These are phyloP conservation scores for Eupeodes corollae DNA, from an alignment of 1,140 invertebrate genomes.

Conservation along the genomic window DNA sequence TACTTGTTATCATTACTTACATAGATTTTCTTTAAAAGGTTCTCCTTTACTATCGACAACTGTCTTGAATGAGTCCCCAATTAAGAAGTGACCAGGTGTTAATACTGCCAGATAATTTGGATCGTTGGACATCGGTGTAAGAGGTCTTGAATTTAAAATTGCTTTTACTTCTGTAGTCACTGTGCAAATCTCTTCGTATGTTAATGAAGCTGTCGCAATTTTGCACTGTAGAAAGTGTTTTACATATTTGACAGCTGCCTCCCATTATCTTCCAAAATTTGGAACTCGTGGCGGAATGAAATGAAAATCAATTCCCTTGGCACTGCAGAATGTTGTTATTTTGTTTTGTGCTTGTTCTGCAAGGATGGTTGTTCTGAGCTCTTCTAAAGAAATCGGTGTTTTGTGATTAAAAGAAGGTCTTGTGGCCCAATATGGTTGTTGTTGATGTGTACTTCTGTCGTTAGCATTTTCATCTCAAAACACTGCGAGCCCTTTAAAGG, in stretches of 20 bases:
- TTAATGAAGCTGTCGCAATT: conserved; percentile 11
- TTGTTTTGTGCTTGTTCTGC: neutral
- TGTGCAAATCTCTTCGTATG: conserved; percentile 15
- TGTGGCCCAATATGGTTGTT: neutral
- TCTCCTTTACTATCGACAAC: neutral
- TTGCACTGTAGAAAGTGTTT: conserved; percentile 14
- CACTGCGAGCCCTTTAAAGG: neutral
- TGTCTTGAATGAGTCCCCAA: conserved; percentile 15
- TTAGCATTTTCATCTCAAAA: neutral
- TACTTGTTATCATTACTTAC: no score
- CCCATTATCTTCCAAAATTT: conserved; percentile 13
- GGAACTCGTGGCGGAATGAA: conserved; percentile 6
- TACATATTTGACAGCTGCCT: conserved; percentile 13
- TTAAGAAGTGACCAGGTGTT: conserved; percentile 34
- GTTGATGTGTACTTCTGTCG: neutral
- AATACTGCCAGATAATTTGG: conserved; percentile 19
- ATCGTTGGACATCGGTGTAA: conserved; percentile 16
- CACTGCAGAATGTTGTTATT: neutral
- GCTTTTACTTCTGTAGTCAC: conserved; percentile 17
- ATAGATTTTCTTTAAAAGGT: no score
- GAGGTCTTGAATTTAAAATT: conserved; percentile 20
- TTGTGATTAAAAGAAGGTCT: neutral
- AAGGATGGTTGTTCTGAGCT: neutral
- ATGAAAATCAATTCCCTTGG: conserved; percentile 10
- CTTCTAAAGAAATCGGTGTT: neutral